Conservation (phyloP, 2,888 invertebrate genomes). For the Philonicus albiceps region DNA sequence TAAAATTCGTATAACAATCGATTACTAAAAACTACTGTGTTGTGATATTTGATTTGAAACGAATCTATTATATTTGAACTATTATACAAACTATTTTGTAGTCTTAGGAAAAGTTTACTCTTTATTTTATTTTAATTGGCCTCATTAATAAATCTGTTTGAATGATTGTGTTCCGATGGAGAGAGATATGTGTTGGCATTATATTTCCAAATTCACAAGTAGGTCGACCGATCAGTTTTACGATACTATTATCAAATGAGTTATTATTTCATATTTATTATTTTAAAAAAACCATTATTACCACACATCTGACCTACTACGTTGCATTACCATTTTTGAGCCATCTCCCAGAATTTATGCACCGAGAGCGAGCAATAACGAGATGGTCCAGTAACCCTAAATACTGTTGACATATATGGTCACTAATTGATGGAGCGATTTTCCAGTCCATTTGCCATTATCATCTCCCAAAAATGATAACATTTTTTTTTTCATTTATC, state of each 20-base stretch:
- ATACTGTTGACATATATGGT: neutral
- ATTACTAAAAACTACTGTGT: too few species aligned
- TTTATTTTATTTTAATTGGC: too few species aligned
- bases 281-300: neutral
- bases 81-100: too few species aligned
- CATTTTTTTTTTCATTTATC: slow-evolving; percentile 8
- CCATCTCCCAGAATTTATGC: neutral
- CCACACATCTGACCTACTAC: neutral
- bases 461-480: neutral
- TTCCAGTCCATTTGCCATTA: slow-evolving; percentile 29
- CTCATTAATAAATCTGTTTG: too few species aligned
- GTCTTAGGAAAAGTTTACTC: too few species aligned
- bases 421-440: slow-evolving; percentile 17
- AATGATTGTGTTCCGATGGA: too few species aligned
- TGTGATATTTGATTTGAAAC: too few species aligned
- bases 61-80: too few species aligned
- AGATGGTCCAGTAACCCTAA: neutral
- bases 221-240: neutral
- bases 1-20: too few species aligned
- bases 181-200: neutral
- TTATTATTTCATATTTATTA: neutral
- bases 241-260: neutral
- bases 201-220: neutral
- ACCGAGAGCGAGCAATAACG: neutral
- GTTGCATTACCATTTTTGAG: neutral